Base-by-base conservation (phyloP, 1,140 invertebrate genomes). In the Sycobia sp. region DNA sequence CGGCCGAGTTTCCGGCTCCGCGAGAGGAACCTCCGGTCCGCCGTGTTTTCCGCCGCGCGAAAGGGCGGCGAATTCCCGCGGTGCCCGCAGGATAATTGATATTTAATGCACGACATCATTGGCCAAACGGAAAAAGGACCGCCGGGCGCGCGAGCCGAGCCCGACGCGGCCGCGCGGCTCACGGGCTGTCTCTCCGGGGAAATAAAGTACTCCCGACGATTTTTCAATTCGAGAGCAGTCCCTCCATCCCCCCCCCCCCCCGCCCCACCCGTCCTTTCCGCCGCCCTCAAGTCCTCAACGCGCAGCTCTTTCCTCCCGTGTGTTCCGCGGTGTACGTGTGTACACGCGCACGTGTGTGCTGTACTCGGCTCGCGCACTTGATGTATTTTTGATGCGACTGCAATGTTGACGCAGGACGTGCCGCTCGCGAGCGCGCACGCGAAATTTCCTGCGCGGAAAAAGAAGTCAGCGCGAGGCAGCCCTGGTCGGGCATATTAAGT, bases 371-470 rank as follows among this genome's bases (percentile, higher is more conserved):
- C 1, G 16, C 34, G 39, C 36, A 56, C 51, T 62, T 56, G 61
- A 62, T 62, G 61, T 44, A 62, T 62, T 62, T 62, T 55, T 62
- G 32, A 62, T 56, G 53, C 16, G 61, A 34, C 61, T 39, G 23
- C 36, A 47, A 55, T 34, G 41, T 62, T 32, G 60, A 62, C 44
- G 43, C 2, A 20, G 44, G 18, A 36, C 44, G 32, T 4, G 29
- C 29, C 32, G 56, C 56, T 38, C n/a, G 29, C 16, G 39, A 10
- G 22, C 20, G 34, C 34, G 1, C 25, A 22, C 23, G 22, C 27
- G 23, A 36, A 44, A 46, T 34, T 62, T 62, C 63, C n/a, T 46
- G 7, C 29, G 22, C 46, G 7, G 23, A 39, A 36, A 34, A 34
- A 56, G 27, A 22, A 20, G 47, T 4, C 14, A 39, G 14, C 4